Conservation (phyloP, 2,888 invertebrate species). For the Harmothoe impar region DNA sequence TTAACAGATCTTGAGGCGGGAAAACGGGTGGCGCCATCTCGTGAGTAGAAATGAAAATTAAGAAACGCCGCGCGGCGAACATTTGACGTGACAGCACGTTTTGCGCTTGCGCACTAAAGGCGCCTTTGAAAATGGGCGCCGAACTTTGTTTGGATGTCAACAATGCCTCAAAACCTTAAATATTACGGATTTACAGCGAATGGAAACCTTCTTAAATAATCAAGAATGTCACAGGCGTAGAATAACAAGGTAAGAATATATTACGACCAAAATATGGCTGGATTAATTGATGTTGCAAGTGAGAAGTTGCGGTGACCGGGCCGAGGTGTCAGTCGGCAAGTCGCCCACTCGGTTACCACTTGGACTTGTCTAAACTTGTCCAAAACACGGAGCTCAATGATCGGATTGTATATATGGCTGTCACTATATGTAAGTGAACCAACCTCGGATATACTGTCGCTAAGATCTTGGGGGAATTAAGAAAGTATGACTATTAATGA, state of each 20-base stretch:
- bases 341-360: slow-evolving; percentile 40
- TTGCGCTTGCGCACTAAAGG: not conserved
- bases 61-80: not conserved
- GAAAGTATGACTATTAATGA: not conserved
- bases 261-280: not conserved
- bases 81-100: not conserved
- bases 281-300: not conserved
- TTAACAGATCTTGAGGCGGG: too few species aligned
- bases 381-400: not conserved
- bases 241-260: not conserved
- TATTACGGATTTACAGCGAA: not conserved
- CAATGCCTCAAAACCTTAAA: slow-evolving; percentile 10
- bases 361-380: slow-evolving; percentile 51
- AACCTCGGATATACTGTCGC: not conserved
- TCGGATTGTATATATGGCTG: not conserved
- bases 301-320: not conserved
- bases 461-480: not conserved
- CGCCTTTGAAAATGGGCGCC: slow-evolving; percentile 50
- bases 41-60: not conserved
- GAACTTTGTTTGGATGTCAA: slow-evolving; percentile 50
- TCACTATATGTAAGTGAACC: not conserved
- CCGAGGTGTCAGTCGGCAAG: not conserved
- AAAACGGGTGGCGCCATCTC: slow-evolving; percentile 16
- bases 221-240: not conserved
- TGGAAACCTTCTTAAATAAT: not conserved